phyloP scores from a whole-genome alignment of 2,797 vertebrate species.

The Lagorchestes hirsutus region DNA sequence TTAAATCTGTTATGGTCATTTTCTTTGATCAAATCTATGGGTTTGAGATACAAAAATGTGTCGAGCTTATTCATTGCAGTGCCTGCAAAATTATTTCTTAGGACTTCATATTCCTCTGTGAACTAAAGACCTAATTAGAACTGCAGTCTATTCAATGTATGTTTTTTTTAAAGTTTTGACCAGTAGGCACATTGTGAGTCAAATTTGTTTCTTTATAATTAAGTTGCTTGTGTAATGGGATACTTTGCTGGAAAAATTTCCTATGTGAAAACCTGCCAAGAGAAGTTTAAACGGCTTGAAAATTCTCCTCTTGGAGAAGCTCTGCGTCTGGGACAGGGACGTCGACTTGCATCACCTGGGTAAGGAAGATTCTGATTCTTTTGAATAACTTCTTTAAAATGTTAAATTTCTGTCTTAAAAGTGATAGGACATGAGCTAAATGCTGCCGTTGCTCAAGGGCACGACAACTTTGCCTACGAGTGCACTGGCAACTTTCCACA shows the following conservation, averaged over 20 bases:
- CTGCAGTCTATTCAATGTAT: neutral
- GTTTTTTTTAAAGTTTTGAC: conserved; percentile 19
- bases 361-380: conserved; percentile 83
- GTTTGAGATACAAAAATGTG: neutral
- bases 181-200: conserved; percentile 36
- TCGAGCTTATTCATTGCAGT: conserved; percentile 2
- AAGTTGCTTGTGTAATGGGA: conserved; percentile 90
- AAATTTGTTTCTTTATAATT: conserved; percentile 74
- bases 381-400: conserved; percentile 7
- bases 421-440: neutral
- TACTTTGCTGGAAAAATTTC: conserved; percentile 93
- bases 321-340: conserved; percentile 86
- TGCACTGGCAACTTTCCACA: conserved; percentile 51
- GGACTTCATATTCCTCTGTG: conserved; percentile 43
- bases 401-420: conserved; percentile 25
- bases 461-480: conserved; percentile 21
- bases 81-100: conserved; percentile 40
- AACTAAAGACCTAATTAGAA: conserved; percentile 53
- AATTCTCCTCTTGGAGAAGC: conserved; percentile 93
- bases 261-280: conserved; percentile 92
- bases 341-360: conserved; percentile 82
- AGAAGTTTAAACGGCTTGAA: conserved; percentile 93
- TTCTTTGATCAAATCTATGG: neutral
- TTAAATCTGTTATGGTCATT: conserved; percentile 37
- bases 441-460: neutral